Base-by-base conservation (phyloP, 2,113 vertebrate species). In the Connochaetes taurinus region DNA sequence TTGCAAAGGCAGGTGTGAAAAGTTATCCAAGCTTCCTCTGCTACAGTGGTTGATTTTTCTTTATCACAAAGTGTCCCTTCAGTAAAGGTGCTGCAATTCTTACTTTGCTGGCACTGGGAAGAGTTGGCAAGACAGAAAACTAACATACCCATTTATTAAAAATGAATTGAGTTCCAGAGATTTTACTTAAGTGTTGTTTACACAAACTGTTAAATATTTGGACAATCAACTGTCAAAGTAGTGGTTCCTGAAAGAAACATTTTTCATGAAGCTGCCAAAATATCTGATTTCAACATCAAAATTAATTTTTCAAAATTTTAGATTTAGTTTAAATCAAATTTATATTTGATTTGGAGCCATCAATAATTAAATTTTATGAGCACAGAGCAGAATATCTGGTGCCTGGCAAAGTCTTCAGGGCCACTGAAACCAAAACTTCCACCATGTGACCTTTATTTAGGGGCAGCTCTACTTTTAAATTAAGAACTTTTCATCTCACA, bases 401-500 rank as follows among this genome's bases (percentile, higher is more conserved):
- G 64, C 57, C 91, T 94, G 52, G 62, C 14, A 33, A 71, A 64
- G 86, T 36, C 40, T 64, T 82, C 47, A 80, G 71, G 81, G 76
- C 64, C 60, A 27, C 55, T 57, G n/a, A 78, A 87, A 82, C 43
- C 13, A 19, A 96, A 93, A 83, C 17, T 83, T 84, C 88, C 11
- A 96, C 82, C 76, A 87, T 11, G 87, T 93, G 90, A 95, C 97
- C 53, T 97, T 62, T 93, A 82, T 74, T 94, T 62, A 87, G 52
- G 62, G 97, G 40, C 71, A 96, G 53, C 92, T 92, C 67, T 60
- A 97, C 86, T 96, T 97, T 81, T 86, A 83, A 96, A 98, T 40
- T 78, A 90, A 96, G 78, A 97, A 81, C 87, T 88, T 97, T 94
- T 89, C 86, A 88, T 97, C 95, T 98, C 89, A 88, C 29, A 96